phyloP scores from a whole-genome alignment of 2,888 invertebrate genomes.

The Hydrotaea diabolus region DNA sequence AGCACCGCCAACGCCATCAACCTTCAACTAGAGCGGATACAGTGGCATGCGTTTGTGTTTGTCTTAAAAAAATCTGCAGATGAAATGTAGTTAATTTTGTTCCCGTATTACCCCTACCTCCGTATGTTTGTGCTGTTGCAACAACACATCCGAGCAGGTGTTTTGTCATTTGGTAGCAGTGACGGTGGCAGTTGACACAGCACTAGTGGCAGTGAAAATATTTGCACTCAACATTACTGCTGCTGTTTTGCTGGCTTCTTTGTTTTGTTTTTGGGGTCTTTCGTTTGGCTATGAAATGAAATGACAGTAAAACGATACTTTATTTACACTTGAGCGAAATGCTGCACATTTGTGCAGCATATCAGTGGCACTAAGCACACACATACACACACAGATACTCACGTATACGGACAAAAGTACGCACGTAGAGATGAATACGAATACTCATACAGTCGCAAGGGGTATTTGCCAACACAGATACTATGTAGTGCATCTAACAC shows the following conservation, averaged over 20 bases:
- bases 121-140: slow-evolving; percentile 20
- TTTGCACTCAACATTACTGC: slow-evolving; percentile 33
- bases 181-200: background rate
- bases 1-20: background rate
- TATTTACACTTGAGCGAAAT: slow-evolving; percentile 77
- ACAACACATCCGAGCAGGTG: slow-evolving; percentile 52
- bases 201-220: slow-evolving; percentile 34
- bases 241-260: background rate
- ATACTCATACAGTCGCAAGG: background rate
- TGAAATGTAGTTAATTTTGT: slow-evolving; percentile 53
- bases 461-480: background rate
- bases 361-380: slow-evolving; percentile 55
- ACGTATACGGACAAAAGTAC: slow-evolving; percentile 5
- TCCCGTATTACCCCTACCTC: background rate
- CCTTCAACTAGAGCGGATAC: background rate
- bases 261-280: background rate
- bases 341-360: slow-evolving; percentile 74
- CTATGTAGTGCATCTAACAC: too few relatives aligned
- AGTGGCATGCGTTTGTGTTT: slow-evolving; percentile 5
- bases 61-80: slow-evolving; percentile 33
- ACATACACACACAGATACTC: background rate
- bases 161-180: slow-evolving; percentile 40
- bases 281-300: slow-evolving; percentile 44
- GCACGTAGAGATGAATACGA: background rate
- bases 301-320: slow-evolving; percentile 69